Base-by-base conservation (phyloP, 2,797 vertebrate species). In the Brachyalestes nurse region DNA sequence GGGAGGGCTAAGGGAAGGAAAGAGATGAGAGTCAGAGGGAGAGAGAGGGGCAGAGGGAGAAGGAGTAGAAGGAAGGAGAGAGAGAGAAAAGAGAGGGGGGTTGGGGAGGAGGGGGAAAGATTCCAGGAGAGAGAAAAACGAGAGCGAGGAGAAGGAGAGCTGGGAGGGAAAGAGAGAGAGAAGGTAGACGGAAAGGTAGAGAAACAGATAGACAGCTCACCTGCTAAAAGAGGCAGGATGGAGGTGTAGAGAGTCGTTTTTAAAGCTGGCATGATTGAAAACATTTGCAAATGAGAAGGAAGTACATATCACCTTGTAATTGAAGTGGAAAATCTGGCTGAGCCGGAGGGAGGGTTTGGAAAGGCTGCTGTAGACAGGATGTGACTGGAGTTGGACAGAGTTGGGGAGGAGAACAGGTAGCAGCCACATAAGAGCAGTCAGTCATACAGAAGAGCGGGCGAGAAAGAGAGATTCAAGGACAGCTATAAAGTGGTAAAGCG, bases 391-490 rank as follows among this genome's bases (percentile, higher is more conserved):
- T 65, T 51, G 45, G 62, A 65, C 45, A 53, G 60, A 9, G 58
- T 47, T 62, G 74, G 38, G 71, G 49, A 49, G 55, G 13, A 23
- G 64, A 69, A 55, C 62, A 74, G 28, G 42, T 75, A 82, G 45
- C 42, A 40, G 19, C 42, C 38, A 60, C 23, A 64, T 77, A 60
- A 77, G 70, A 86, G 79, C 51, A 75, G 64, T 64, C 25, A 38
- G 21, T 55, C 23, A 38, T 14, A 57, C 34, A n/a, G 49, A 65
- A 58, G 58, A 61, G n/a, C n/a, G 55, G n/a, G 57, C 57, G 64
- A 64, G 47, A 45, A 51, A 64, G 47, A 53, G 47, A 78, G 65
- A 86, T 83, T 86, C 86, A 87, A 88, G 87, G 86, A 87, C 85
- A 83, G 80, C 67, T 79, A 23, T 81, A 79, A 88, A 80, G 53